phyloP scores from a whole-genome alignment of 2,888 invertebrate genomes.

The Biston stratarius region DNA sequence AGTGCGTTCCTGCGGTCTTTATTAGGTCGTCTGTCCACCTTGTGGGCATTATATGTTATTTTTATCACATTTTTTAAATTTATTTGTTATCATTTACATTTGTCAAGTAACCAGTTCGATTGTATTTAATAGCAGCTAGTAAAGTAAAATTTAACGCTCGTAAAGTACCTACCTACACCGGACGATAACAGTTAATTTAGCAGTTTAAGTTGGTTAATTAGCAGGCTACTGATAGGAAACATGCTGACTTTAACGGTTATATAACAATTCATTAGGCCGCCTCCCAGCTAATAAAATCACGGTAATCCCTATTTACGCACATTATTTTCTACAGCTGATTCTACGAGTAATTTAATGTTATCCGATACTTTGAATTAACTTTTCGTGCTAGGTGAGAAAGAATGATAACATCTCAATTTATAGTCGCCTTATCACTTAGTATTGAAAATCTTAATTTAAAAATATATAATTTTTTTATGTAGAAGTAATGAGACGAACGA shows the following conservation, averaged over 20 bases:
- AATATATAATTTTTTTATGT: no score
- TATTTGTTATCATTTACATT: conserved; percentile 1
- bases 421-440: no score
- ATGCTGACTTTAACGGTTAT: conserved; percentile 44
- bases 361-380: conserved; percentile 51
- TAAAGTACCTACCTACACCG: conserved; percentile 18
- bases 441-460: no score
- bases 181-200: conserved; percentile 30
- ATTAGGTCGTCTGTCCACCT: no score
- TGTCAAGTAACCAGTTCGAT: conserved; percentile 28
- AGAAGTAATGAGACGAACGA: no score
- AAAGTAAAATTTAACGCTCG: conserved; percentile 26
- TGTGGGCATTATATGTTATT: no score
- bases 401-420: no score
- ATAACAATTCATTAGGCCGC: conserved; percentile 69
- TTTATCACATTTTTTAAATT: no score
- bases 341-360: conserved; percentile 56
- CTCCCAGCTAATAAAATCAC: conserved; percentile 64
- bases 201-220: conserved; percentile 30
- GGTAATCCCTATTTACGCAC: conserved; percentile 64
- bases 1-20: no score
- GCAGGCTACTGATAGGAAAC: conserved; percentile 29
- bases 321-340: conserved; percentile 60
- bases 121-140: conserved; percentile 19
- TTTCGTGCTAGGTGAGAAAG: neutral